These are phyloP conservation scores for Chauna torquata DNA, from an alignment of 2,113 vertebrate genomes.

Conservation along the genomic window DNA sequence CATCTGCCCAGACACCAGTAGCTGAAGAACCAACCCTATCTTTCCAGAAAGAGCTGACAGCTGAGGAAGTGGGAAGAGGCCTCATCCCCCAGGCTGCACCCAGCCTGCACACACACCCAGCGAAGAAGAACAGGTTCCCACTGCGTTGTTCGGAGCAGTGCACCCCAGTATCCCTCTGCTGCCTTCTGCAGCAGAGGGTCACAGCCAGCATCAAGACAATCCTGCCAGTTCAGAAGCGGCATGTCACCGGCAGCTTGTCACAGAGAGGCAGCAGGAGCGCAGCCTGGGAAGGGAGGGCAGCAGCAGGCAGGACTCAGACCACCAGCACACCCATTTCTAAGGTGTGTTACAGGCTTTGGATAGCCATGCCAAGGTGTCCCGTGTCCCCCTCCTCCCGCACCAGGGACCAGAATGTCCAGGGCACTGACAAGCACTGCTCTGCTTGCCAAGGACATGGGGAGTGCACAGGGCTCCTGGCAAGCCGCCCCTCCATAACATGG, in stretches of 20 bases:
- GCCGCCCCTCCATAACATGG: fast-evolving
- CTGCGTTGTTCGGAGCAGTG: not conserved
- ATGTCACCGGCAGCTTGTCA: fast-evolving
- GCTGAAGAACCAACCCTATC: not conserved
- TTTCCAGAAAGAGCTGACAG: not conserved
- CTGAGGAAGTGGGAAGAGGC: not conserved
- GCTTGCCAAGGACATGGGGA: not conserved
- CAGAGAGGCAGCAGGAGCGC: not conserved
- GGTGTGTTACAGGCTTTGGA: not conserved
- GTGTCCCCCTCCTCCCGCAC: fast-evolving
- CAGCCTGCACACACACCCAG: not conserved
- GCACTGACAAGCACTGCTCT: not conserved
- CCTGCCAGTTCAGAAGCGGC: fast-evolving
- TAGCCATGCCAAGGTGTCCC: too few relatives aligned
- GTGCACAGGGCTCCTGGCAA: not conserved
- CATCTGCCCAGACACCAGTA: not conserved
- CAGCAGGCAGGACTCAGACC: not conserved
- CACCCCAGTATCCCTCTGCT: not conserved
- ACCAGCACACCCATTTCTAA: not conserved
- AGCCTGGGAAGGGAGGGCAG: fast-evolving
- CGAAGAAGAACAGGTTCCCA: fast-evolving
- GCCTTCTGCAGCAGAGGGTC: not conserved
- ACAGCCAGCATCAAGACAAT: not conserved
- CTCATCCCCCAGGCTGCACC: not conserved
- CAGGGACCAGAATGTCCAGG: not conserved